Base-by-base conservation (phyloP, 2,888 invertebrate genomes). In the Allolobophora icterica region DNA sequence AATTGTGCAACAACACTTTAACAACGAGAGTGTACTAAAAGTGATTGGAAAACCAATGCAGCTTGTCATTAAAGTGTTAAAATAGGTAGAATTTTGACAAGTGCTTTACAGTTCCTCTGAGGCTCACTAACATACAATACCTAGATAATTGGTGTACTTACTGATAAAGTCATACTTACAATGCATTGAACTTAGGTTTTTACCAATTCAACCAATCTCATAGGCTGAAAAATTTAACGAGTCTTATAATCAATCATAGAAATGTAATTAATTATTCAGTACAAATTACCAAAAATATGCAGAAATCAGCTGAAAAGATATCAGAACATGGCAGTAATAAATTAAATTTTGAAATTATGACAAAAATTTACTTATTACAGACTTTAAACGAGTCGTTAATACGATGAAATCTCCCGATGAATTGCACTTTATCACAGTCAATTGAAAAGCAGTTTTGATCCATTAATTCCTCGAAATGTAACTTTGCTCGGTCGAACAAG, bases 401-500 rank as follows among this genome's bases (percentile, higher is more conserved):
- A 71, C n/a, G 71, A 71, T 3, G n/a, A n/a, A 71, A 71, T 71
- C 71, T 71, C 71, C 71, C 30, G 71, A 1, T n/a, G 52, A 71
- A 71, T n/a, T 71, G n/a, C 17, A n/a, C 11, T 89, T 21, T 91
- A 90, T 89, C 89, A 91, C 84, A 90, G 91, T 91, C 35, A 42
- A 84, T 90, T 87, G 24, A 33, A 45, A 34, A 71, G 90, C 33
- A 96, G 94, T 92, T 95, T 95, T 33, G 96, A 95, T 33, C 96
- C 96, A 93, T 95, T 96, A 92, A 96, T 96, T n/a, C 96, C 96
- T 38, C 96, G 94, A 21, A 96, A 95, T 17, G 95, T 94, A 83
- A 95, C 94, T 92, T 95, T 94, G 92, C 94, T 94, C 35, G 95
- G 95, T 91, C 95, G 92, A 1, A 95, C 95, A 34, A 95, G 91